A percentile compares a stretch with the other conserved stretches of the same genome.
phyloP scores from a whole-genome alignment of 2,113 vertebrate species.

The Cochlearius cochlearius region DNA sequence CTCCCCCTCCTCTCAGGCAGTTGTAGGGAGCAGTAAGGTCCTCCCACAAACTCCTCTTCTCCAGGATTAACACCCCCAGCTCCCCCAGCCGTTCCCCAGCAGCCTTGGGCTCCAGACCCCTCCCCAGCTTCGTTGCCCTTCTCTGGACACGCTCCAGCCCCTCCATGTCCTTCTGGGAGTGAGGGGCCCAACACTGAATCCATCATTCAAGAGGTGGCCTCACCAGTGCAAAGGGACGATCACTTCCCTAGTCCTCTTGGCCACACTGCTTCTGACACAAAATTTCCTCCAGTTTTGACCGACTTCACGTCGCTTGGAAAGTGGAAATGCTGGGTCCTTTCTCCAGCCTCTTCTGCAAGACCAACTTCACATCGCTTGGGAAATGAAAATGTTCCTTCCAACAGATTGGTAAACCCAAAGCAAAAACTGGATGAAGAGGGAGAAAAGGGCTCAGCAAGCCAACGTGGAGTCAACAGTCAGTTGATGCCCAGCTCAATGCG shows the following conservation, averaged over 20 bases:
- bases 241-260: neutral
- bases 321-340: neutral
- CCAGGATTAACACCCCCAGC: too few species aligned
- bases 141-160: too few species aligned
- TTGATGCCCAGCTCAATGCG: rapidly evolving
- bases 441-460: neutral
- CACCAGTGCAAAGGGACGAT: neutral
- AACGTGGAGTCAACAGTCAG: rapidly evolving
- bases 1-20: too few species aligned
- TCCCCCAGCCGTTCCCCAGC: too few species aligned
- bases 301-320: rapidly evolving
- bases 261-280: neutral
- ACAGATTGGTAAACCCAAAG: neutral
- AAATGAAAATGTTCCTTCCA: neutral
- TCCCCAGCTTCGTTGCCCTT: too few species aligned
- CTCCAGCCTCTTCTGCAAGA: neutral
- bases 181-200: too few species aligned
- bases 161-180: too few species aligned
- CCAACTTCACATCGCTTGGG: neutral
- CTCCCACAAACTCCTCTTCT: too few species aligned
- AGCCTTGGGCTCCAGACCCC: too few species aligned
- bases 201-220: neutral
- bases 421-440: neutral
- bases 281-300: neutral
- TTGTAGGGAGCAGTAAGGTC: too few species aligned